phyloP scores from a whole-genome alignment of 2,888 invertebrate species.

The Macrosiphum euphorbiae region DNA sequence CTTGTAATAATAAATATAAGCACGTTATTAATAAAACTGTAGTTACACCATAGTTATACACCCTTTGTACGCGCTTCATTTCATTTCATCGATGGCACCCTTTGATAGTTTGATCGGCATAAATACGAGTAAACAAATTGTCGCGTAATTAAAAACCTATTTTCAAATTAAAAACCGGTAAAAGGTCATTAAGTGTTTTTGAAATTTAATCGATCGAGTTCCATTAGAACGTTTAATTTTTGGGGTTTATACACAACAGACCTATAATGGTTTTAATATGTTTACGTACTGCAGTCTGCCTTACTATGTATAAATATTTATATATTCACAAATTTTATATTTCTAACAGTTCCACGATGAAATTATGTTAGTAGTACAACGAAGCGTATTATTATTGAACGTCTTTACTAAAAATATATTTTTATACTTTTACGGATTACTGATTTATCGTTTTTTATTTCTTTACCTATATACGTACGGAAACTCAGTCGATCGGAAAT shows the following conservation, averaged over 20 bases:
- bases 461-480: background rate
- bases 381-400: background rate
- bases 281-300: background rate
- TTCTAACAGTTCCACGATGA: background rate
- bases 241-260: background rate
- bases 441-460: background rate
- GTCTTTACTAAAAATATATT: background rate
- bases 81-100: background rate
- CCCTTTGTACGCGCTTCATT: background rate
- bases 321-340: background rate
- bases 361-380: background rate
- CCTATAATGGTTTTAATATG: background rate
- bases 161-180: background rate
- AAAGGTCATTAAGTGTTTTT: background rate
- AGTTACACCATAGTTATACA: background rate
- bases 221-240: constrained; percentile 1
- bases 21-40: background rate
- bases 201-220: background rate
- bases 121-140: constrained; percentile 18
- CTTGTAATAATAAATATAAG: background rate
- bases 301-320: background rate
- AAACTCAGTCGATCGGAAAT: background rate
- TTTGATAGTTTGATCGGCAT: background rate
- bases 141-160: constrained; percentile 1
- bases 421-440: background rate